A percentile compares a stretch with the other conserved stretches of the same genome.
Evolutionary conservation across 2,797 vertebrate species (phyloP).

Genomic region (Tarsius wallacei): DNA sequence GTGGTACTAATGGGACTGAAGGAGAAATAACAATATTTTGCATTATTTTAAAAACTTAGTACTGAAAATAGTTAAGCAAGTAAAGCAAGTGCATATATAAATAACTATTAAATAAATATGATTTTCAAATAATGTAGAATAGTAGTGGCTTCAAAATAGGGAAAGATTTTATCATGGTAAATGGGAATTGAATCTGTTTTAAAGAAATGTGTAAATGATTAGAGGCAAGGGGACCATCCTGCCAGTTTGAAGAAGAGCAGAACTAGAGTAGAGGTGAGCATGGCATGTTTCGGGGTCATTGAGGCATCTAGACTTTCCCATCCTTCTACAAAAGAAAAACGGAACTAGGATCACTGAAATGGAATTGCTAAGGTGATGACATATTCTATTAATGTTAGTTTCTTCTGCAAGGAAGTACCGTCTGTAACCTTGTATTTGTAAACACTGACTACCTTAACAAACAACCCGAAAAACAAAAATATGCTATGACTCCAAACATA

Average conservation of each 20-base stretch:
- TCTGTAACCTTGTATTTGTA: not conserved
- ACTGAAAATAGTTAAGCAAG: not conserved
- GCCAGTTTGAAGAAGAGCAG: not conserved
- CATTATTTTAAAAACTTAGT: not conserved
- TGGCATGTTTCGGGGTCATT: not conserved
- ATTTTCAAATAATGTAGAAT: conserved; percentile 40
- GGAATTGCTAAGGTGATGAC: not conserved
- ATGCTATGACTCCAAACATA: not conserved
- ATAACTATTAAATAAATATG: conserved; percentile 1
- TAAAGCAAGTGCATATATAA: not conserved
- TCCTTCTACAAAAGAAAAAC: not conserved
- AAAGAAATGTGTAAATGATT: not conserved
- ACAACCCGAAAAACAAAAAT: not conserved
- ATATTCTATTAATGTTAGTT: not conserved
- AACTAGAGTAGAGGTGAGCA: not conserved
- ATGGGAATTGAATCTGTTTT: not conserved
- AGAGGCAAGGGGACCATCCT: not conserved
- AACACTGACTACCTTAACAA: not conserved
- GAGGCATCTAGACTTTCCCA: not conserved
- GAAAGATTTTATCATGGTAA: not conserved
- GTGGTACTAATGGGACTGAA: not conserved
- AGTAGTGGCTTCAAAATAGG: not conserved
- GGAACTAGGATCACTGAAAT: not conserved
- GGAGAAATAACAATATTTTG: not conserved
- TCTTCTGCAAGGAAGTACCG: not conserved